A percentile compares a stretch with the other conserved stretches of the same genome.
These are phyloP conservation scores for Pantelozetes paolii DNA, from an alignment of 2,888 invertebrate species.

Conservation along the genomic window DNA sequence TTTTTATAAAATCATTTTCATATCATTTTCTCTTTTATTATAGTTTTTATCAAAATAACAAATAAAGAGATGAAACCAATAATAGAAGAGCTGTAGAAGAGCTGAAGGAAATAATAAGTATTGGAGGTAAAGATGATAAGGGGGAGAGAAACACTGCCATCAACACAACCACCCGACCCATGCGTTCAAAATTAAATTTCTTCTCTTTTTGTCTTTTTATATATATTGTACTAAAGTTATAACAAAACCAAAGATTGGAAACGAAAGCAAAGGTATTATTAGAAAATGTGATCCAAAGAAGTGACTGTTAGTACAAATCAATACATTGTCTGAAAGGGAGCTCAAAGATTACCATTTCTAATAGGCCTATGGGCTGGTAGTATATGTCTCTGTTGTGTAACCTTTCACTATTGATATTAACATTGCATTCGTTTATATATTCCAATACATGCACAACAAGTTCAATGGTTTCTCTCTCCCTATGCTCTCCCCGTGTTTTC, in stretches of 20 bases:
- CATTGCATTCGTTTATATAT: not conserved
- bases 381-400: not conserved
- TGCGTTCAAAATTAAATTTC: constrained; percentile 26
- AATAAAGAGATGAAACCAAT: constrained; percentile 1
- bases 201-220: constrained; percentile 13
- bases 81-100: not conserved
- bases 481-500: not conserved
- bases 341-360: constrained; percentile 27
- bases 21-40: constrained; percentile 19
- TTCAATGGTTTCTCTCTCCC: not conserved
- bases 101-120: constrained; percentile 19
- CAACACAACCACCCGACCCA: not conserved
- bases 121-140: not conserved
- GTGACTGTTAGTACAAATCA: constrained; percentile 12
- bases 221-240: not conserved
- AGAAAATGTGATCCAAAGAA: constrained; percentile 20
- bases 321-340: constrained; percentile 20
- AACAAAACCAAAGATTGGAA: not conserved
- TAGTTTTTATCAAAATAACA: constrained; percentile 26
- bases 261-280: constrained; percentile 11
- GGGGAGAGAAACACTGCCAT: not conserved
- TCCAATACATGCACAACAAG: constrained; percentile 12
- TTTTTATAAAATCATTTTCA: not conserved
- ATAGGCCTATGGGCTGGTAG: not conserved
- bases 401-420: not conserved